Percentiles rank a stretch among this genome's conserved stretches.
Evolutionary conservation across 2,797 vertebrate species (phyloP).

Genomic region (Chaetodon trifasciatus): DNA sequence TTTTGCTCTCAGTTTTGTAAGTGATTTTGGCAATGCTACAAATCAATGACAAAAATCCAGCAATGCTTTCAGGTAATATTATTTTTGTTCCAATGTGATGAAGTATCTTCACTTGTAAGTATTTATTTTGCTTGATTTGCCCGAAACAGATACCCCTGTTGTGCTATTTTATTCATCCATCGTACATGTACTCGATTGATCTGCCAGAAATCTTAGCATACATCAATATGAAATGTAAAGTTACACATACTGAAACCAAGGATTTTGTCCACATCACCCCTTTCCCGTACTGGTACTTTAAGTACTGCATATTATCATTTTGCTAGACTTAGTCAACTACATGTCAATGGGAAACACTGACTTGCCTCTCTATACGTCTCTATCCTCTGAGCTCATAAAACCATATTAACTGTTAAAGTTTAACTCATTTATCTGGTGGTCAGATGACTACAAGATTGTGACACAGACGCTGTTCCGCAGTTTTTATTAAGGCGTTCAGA

Average conservation of each 20-base stretch:
- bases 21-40: background rate
- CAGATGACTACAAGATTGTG: background rate
- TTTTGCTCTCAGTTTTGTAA: background rate
- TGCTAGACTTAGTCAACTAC: background rate
- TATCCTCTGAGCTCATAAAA: background rate
- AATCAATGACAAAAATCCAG: background rate
- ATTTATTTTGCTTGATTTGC: background rate
- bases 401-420: background rate
- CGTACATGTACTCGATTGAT: background rate
- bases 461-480: too few species aligned
- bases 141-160: background rate
- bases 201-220: background rate
- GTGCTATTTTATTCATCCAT: background rate
- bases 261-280: too few species aligned
- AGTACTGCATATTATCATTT: too few species aligned
- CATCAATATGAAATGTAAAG: background rate
- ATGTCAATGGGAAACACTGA: background rate
- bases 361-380: background rate
- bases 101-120: background rate
- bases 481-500: background rate
- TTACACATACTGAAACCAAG: too few species aligned
- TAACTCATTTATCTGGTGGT: background rate
- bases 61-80: background rate
- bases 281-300: too few species aligned
- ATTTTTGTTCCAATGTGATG: background rate